A percentile compares a stretch with the other conserved stretches of the same genome.
phyloP scores from a whole-genome alignment of 2,797 vertebrate genomes.

The Helicolenus hilgendorfi region DNA sequence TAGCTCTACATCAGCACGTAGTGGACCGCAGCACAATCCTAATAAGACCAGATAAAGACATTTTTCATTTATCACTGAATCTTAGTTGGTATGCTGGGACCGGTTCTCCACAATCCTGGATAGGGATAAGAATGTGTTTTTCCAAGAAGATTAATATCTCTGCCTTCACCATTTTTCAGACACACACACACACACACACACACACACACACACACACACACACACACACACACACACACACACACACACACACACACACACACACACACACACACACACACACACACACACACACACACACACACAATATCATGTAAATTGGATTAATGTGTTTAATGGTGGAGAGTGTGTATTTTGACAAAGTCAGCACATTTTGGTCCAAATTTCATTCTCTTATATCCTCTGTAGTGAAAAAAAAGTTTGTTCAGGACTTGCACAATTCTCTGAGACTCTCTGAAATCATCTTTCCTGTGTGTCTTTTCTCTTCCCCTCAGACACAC shows the following conservation, averaged over 20 bases:
- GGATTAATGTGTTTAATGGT: slow-evolving; percentile 22
- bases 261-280: background rate
- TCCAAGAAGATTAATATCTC: background rate
- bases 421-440: slow-evolving; percentile 17
- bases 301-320: background rate
- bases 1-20: slow-evolving; percentile 46
- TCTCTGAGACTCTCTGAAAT: slow-evolving; percentile 11
- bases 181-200: background rate
- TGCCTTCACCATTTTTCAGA: background rate
- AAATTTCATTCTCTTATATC: background rate
- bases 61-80: slow-evolving; percentile 54
- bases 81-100: slow-evolving; percentile 13
- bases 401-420: background rate
- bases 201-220: background rate
- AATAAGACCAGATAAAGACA: slow-evolving; percentile 63
- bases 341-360: background rate
- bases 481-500: background rate
- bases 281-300: background rate
- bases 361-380: background rate
- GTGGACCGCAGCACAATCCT: slow-evolving; percentile 47
- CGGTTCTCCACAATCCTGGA: background rate
- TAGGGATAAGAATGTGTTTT: background rate
- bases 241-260: background rate
- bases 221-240: background rate
- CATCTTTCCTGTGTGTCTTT: background rate